Base-by-base conservation (phyloP, 1,140 invertebrate genomes). In the Ganaspis sp. region DNA sequence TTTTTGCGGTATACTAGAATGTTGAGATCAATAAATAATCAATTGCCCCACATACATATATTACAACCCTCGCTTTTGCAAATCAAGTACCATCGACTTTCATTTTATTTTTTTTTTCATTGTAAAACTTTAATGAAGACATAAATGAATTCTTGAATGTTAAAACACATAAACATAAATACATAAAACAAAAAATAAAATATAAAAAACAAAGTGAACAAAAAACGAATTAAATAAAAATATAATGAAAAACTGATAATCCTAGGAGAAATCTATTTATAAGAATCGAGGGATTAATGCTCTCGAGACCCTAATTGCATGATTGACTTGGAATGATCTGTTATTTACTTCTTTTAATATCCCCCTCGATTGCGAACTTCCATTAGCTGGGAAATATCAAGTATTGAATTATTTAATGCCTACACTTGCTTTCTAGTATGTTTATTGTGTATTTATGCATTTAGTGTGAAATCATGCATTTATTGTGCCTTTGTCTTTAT, bases 71-170 rank as follows among this genome's bases (percentile, higher is more conserved):
- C 21, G 26, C 12, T 64, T 64, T 64, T 64, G 58, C 58, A 64
- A 64, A 64, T 19, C 54, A 26, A 26, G 54, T 58, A 58, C 23
- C 58, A 64, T 64, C 23, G 23, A 64, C 58, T 64, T 64, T 64
- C 23, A 64, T 64, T 6, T 34, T 34, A 2, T 34, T 34, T 17
- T 40, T 64, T 64, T 64, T 12, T 64, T 0, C 9, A 64, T 58
- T 26, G 23, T 1, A 21, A 29, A 29, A 64, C 23, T 12, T n/a
- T n/a, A 64, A 64, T 64, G 58, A 64, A 29, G 58, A 64, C 12
- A 64, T 29, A 2, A 64, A 15, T 64, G 11, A 1, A 64, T 26
- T 64, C 54, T 64, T 64, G 54, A 64, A 26, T 64, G 15, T 26
- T 4, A 64, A 64, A 64, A 15, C 23, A 11, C 23, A 29, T 64